Base-by-base conservation (phyloP, 2,113 vertebrate species). In the Tachysurus fulvidraco region DNA sequence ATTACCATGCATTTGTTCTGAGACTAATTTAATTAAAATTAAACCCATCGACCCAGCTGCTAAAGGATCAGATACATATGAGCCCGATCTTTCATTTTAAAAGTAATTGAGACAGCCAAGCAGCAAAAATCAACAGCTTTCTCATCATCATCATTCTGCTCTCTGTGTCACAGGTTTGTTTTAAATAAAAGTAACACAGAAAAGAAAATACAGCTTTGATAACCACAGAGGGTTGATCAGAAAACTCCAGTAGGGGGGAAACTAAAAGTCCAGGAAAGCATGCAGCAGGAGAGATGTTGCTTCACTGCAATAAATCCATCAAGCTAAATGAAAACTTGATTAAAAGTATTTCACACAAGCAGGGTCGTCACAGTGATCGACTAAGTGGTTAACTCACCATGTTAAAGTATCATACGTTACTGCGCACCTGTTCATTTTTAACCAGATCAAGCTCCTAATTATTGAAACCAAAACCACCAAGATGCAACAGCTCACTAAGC, bases 11-110 rank as follows among this genome's bases (percentile, higher is more conserved):
- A 59, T n/a, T 36, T 76, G 78, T 81, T 81, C 11, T 41, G 55
- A 81, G 78, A 81, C 30, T 44, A 60, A 81, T 60, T 81, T 81
- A 60, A 81, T 81, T 81, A 60, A 62, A 81, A 60, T 5, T 9
- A 36, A 36, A 59, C 54, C 16, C 4, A 4, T 21, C 54, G 30
- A 59, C 55, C 78, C 19, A 25, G 78, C 17, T 67, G 44, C 84
- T 67, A 17, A 52, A 65, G 44, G n/a, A 52, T 77, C 41, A 50
- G 50, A 83, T 62, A n/a, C 30, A 5, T 65, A 81, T 30, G 14
- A n/a, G 16, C n/a, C n/a, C 41, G 28, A 28, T 0, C 14, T 1
- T 50, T 54, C 74, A 28, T 17, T 78, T 1, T 28, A n/a, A 78
- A 55, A 28, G n/a, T 28, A 1, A 55, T 54, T 54, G n/a, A 78